Evolutionary conservation across 2,888 invertebrate species (phyloP), one percentile per base, ranked within the genome.

Genomic region (Meloe dianella): DNA sequence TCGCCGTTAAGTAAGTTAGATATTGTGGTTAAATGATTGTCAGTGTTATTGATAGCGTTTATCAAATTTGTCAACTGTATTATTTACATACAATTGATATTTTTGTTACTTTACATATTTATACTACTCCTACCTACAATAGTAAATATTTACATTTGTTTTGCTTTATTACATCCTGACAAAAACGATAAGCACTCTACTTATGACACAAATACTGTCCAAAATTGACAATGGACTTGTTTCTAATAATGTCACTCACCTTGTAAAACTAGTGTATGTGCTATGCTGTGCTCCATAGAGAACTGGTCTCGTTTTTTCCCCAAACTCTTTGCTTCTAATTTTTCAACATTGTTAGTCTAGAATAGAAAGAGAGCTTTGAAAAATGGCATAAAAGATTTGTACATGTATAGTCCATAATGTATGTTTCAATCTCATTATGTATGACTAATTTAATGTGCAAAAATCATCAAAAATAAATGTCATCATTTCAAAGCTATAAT

Each of bases 1-100:
- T 96, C 95, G 29, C 95, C 96, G 35, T 86, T 94, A 84, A 94
- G 95, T 95, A 86, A 92, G 94, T 89, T 59, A 51, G 4, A 57
- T 22, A 56, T 32, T 29, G 38, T 56, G 38, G 14, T 10, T 38
- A 20, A 41, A 17, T 27, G 63, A 38, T 32, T 63, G 57, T 59
- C 20, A 35, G 59, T 51, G 27, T 63, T 41, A 54, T 54, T 24
- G 24, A 24, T 54, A 54, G 27, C 27, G 12, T 54, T 54, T n/a
- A 17, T 27, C 14, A 27, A 24, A 27, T 27, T 4, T 54, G n/a
- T 27, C 54, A 27, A 24, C 24, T 54, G 14, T 54, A 54, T 54
- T 24, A 12, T 20, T 1, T 47, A 2, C 22, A 54, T 54, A 54
- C 9, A 24, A 27, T 54, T 54, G 54, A 5, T 14, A 27, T 6